phyloP scores from a whole-genome alignment of 2,113 vertebrate species.

The Tauraco erythrolophus region DNA sequence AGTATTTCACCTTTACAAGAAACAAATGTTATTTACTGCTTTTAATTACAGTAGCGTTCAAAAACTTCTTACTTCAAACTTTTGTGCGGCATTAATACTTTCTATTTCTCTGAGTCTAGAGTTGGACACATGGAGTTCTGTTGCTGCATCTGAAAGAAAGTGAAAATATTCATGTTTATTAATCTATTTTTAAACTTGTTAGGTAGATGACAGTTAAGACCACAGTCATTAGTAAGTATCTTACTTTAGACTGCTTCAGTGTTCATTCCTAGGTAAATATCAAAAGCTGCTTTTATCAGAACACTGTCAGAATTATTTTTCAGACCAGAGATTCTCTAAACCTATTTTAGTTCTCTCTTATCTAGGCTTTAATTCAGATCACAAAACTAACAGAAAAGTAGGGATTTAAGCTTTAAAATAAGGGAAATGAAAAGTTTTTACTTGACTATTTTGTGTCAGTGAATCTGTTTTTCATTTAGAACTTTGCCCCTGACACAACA shows the following conservation, averaged over 20 bases:
- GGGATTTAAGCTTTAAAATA: background rate
- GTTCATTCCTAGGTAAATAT: background rate
- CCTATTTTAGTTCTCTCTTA: background rate
- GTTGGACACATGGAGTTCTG: constrained; percentile 86
- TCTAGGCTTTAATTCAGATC: background rate
- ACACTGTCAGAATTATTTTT: background rate
- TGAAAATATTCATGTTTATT: background rate
- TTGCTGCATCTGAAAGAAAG: constrained; percentile 79
- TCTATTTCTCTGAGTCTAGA: constrained; percentile 85
- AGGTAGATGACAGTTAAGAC: background rate
- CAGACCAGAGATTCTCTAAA: background rate
- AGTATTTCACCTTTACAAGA: background rate
- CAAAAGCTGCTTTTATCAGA: background rate
- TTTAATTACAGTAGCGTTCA: background rate
- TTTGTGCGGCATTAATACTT: constrained; percentile 81
- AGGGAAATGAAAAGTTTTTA: background rate
- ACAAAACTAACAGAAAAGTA: background rate
- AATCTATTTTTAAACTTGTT: background rate
- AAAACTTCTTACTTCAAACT: constrained; percentile 86
- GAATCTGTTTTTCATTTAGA: background rate
- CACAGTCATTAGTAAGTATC: background rate
- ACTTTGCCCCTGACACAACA: background rate
- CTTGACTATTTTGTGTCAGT: background rate
- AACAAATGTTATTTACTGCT: background rate
- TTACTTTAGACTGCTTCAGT: background rate